A percentile compares a stretch with the other conserved stretches of the same genome.
Conservation (phyloP, 2,797 vertebrate species). For the Poeciliopsis presidionis region DNA sequence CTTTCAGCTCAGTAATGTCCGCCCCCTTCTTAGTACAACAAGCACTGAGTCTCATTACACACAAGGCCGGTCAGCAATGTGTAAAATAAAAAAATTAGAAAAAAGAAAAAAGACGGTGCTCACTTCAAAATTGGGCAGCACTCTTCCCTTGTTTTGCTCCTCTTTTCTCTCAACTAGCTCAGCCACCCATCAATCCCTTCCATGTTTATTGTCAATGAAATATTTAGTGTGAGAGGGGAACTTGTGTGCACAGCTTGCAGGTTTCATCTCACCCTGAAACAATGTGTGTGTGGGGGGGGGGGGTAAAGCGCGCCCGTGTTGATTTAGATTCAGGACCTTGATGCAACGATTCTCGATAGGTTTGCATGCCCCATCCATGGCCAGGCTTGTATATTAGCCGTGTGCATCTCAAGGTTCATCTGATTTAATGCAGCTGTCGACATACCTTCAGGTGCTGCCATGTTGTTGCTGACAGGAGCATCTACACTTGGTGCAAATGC, state of each 20-base stretch:
- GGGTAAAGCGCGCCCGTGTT: neutral
- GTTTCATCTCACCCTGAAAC: conserved; percentile 60
- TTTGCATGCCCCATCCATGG: conserved; percentile 21
- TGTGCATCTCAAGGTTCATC: conserved; percentile 33
- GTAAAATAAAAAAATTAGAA: conserved; percentile 48
- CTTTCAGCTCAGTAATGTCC: conserved; percentile 38
- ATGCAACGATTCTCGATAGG: conserved; percentile 24
- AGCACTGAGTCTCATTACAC: conserved; percentile 60
- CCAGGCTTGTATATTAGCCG: conserved; percentile 27
- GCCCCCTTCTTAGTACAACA: conserved; percentile 52
- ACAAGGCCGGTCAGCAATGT: conserved; percentile 57
- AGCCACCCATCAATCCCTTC: conserved; percentile 61
- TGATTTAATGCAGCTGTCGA: conserved; percentile 37
- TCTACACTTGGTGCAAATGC: neutral
- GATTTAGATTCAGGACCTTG: conserved; percentile 41
- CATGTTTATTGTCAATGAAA: conserved; percentile 76
- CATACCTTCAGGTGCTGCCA: conserved; percentile 19
- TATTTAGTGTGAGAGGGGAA: conserved; percentile 64
- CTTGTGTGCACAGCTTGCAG: conserved; percentile 50
- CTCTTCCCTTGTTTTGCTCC: conserved; percentile 28
- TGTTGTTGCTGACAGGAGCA: conserved; percentile 13
- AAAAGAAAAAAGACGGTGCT: conserved; percentile 37
- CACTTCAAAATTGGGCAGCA: conserved; percentile 41
- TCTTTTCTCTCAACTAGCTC: conserved; percentile 31
- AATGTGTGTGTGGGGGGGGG: conserved; percentile 22